phyloP scores from a whole-genome alignment of 2,797 vertebrate genomes.

The Neomorphus geoffroyi region DNA sequence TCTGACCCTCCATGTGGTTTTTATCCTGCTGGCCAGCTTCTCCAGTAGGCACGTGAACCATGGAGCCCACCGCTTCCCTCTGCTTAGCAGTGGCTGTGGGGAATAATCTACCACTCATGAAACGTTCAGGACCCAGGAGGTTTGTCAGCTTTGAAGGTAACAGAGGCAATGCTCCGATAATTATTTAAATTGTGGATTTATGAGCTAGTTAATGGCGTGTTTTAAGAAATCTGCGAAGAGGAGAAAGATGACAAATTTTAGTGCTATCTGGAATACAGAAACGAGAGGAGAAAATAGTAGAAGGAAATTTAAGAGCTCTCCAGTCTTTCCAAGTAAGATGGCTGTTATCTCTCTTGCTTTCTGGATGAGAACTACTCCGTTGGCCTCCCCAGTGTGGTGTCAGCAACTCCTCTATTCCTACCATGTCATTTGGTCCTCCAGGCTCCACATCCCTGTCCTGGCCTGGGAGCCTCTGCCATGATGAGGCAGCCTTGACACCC shows the following conservation, averaged over 20 bases:
- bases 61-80: background rate
- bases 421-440: background rate
- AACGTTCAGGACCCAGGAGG: background rate
- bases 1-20: background rate
- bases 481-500: background rate
- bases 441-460: background rate
- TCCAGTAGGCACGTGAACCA: background rate
- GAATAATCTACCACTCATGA: background rate
- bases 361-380: background rate
- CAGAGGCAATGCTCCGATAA: background rate
- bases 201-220: constrained; percentile 25
- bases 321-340: background rate
- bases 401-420: background rate
- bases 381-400: fast-evolving
- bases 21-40: background rate
- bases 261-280: background rate
- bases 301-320: background rate
- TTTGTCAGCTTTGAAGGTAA: constrained; percentile 7
- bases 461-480: fast-evolving
- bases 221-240: background rate
- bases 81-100: background rate
- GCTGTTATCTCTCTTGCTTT: background rate
- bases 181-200: constrained; percentile 14
- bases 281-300: background rate
- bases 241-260: constrained; percentile 3